phyloP scores from a whole-genome alignment of 2,888 invertebrate species.

The Ditula angustiorana region DNA sequence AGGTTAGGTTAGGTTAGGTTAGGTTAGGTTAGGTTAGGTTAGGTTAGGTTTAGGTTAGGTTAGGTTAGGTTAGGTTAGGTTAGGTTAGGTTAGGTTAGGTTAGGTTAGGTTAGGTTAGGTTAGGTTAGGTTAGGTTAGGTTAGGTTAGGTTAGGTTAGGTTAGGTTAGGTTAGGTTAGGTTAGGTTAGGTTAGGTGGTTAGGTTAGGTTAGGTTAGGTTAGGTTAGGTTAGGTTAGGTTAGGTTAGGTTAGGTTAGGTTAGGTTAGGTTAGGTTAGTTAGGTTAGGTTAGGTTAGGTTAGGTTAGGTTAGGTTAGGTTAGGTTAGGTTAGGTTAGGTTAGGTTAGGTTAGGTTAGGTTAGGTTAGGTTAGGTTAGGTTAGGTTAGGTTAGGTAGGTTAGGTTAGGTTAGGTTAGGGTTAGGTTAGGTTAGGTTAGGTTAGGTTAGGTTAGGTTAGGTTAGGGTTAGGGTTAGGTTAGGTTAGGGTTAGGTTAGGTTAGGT shows the following conservation, averaged over 20 bases:
- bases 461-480: constrained; percentile 31
- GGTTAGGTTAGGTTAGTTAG: constrained; percentile 43
- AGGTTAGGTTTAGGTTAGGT: no score
- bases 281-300: constrained; percentile 44
- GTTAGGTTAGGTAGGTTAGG: constrained; percentile 40
- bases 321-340: constrained; percentile 44
- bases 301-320: constrained; percentile 43
- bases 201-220: constrained; percentile 43
- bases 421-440: constrained; percentile 39
- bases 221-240: constrained; percentile 43
- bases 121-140: no score
- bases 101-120: no score
- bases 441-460: constrained; percentile 35
- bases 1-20: no score
- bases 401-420: constrained; percentile 40
- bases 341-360: constrained; percentile 42
- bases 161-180: constrained; percentile 39
- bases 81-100: no score
- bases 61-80: no score
- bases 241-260: constrained; percentile 45
- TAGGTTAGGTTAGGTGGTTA: constrained; percentile 43
- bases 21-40: no score
- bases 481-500: constrained; percentile 32
- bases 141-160: no score
- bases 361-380: constrained; percentile 40